Base-by-base conservation (phyloP, 2,797 vertebrate species). In the Limnodromus scolopaceus region DNA sequence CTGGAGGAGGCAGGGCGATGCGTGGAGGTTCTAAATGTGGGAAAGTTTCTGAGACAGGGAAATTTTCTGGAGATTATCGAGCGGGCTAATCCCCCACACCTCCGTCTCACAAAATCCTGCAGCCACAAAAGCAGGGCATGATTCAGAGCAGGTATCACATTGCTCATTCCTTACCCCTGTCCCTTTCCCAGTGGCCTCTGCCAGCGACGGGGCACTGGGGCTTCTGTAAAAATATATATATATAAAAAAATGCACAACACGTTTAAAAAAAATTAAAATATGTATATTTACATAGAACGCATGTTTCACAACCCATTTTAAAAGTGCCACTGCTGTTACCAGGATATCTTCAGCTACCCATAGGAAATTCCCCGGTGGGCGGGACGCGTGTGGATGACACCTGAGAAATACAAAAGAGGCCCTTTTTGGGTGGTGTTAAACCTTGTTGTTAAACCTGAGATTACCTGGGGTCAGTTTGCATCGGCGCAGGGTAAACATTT, bases 1-100 rank as follows among this genome's bases (percentile, higher is more conserved):
- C 49, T 48, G 66, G 30, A 74, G 43, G 43, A 65, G 16, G 30
- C 2, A 36, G 24, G 1, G 36, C 0, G 2, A 74, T 0, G 1
- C 2, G 3, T 8, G 43, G 34, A 63, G 46, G 8, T 72, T 49
- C 54, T 58, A 58, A 49, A 85, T 83, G 63, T 2, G 5, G 58
- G 64, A 32, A 82, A 16, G 63, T 8, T 91, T 75, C 66, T 22
- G n/a, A 71, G 43, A 36, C 17, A 30, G 38, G 49, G 69, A 34
- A 18, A 27, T 70, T 84, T 60, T 75, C 85, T 0, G 3, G 36
- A 57, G 69, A 32, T 92, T 88, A 92, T 36, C 2, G 30, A 72
- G 60, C 16, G 13, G n/a, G 13, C 0, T 17, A 28, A 78, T 53
- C 51, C 51, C 49, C 49, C 45, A 32, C 66, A 68, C 69, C 87